A percentile compares a stretch with the other conserved stretches of the same genome.
phyloP scores from a whole-genome alignment of 2,113 vertebrate genomes.

The Cariama cristata region DNA sequence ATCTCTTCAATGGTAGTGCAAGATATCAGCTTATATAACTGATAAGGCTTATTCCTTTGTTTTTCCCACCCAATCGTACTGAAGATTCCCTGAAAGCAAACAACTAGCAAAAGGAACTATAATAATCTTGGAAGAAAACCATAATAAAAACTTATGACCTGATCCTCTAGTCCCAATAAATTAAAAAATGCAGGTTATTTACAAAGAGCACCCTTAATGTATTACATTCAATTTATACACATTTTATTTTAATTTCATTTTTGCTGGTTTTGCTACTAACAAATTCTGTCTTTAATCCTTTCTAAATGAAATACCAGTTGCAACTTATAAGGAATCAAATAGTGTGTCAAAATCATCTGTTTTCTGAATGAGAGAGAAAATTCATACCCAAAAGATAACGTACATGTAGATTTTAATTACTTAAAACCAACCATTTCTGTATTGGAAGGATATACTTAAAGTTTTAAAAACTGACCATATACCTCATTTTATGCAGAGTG shows the following conservation, averaged over 20 bases:
- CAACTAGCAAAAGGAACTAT: not conserved
- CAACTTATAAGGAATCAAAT: not conserved
- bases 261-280: not conserved
- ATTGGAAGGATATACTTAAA: not conserved
- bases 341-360: not conserved
- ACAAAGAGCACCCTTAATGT: not conserved
- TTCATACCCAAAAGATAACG: not conserved
- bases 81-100: constrained; percentile 47
- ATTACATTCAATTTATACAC: not conserved
- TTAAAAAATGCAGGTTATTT: not conserved
- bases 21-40: constrained; percentile 78
- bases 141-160: not conserved
- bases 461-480: not conserved
- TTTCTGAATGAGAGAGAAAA: not conserved
- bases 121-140: constrained; percentile 20
- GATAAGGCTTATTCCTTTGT: constrained; percentile 78
- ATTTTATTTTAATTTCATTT: not conserved
- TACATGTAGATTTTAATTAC: not conserved
- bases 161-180: not conserved
- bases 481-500: not conserved
- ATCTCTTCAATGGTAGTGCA: constrained; percentile 81
- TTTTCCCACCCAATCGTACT: constrained; percentile 44
- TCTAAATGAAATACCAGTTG: not conserved
- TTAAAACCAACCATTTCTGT: not conserved
- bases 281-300: not conserved